Base-by-base conservation (phyloP, 2,113 vertebrate genomes). In the Nothoprocta perdicaria region DNA sequence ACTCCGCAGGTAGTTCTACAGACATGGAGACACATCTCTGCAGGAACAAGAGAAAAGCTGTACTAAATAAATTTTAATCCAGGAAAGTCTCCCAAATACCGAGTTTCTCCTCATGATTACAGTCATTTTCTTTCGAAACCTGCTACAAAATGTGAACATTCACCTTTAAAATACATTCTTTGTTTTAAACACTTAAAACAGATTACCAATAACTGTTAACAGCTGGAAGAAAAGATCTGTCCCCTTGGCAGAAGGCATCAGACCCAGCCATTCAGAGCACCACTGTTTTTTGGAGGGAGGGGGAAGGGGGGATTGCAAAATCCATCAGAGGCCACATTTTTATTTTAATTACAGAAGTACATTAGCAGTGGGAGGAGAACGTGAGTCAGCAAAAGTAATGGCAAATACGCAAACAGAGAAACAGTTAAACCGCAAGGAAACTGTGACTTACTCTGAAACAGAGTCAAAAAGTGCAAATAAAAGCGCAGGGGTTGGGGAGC, bases 391-490 rank as follows among this genome's bases (percentile, higher is more conserved):
- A 55, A 90, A 71, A 40, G 45, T 2, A 13, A 77, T 43, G 21
- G 24, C 27, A 84, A 72, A 41, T 4, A 24, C 0, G 0, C 0
- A 10, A 89, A 40, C 4, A 29, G 52, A 68, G 80, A 43, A 84
- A n/a, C 60, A 92, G n/a, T 2, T 52, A 6, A 57, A 53, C 31
- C 22, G 43, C 10, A 60, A 33, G 48, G 78, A 88, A 81, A 27
- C 38, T 45, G 29, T 81, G 33, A 29, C 38, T 40, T 62, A 14
- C 8, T 14, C 18, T 16, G 16, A 55, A 80, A 58, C 0, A 23
- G 24, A 61, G 61, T 19, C 21, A 65, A 45, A 89, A 45, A 40
- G 16, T 2, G 3, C 22, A 63, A 58, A 43, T 16, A 61, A 40
- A 61, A 77, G 12, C n/a, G 35, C 48, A 77, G 76, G 73, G 77